Evolutionary conservation across 2,113 vertebrate species (phyloP), one percentile per base, ranked within the genome.

Genomic region (Corythoichthys haematopterus): DNA sequence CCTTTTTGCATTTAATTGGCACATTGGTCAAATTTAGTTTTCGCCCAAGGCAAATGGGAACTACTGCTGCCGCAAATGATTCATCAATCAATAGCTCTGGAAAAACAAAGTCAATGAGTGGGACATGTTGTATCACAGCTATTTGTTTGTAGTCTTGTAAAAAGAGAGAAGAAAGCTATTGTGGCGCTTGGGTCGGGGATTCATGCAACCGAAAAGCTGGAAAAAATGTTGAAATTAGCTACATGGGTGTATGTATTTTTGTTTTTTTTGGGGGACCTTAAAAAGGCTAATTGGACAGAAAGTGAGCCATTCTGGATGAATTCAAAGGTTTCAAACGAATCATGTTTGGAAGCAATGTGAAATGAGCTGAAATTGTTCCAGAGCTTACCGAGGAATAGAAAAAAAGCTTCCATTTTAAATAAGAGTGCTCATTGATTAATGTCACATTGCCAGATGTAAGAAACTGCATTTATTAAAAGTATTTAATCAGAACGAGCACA

Each of bases 101-200:
- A 57, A 57, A 57, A 57, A 57, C 55, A 57, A 15, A 57, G 55
- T 57, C 35, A 57, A 56, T 57, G 55, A 57, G 55, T 57, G 4
- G 33, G 33, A 13, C 55, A 57, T 57, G 28, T 36, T 57, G 55
- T 57, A 57, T 35, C 33, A 57, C 33, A 1, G 13, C 28, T 14
- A n/a, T 16, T 52, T 52, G 36, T 33, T 57, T 57, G 28, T 35
- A 13, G 53, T 56, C n/a, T 55, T 33, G 20, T 33, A 35, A 55
- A 55, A 55, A 10, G 28, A 55, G 7, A 8, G 28, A 11, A 33
- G 52, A 33, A 55, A 55, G 10, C 14, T 55, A 33, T 33, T 36
- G 12, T 36, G 53, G 4, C 28, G 11, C 3, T 56, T 28, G 53
- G 12, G 53, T 35, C 11, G 10, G 11, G 10, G 4, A 8, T 4